phyloP scores from a whole-genome alignment of 2,113 vertebrate species.

The Onychostoma macrolepis region DNA sequence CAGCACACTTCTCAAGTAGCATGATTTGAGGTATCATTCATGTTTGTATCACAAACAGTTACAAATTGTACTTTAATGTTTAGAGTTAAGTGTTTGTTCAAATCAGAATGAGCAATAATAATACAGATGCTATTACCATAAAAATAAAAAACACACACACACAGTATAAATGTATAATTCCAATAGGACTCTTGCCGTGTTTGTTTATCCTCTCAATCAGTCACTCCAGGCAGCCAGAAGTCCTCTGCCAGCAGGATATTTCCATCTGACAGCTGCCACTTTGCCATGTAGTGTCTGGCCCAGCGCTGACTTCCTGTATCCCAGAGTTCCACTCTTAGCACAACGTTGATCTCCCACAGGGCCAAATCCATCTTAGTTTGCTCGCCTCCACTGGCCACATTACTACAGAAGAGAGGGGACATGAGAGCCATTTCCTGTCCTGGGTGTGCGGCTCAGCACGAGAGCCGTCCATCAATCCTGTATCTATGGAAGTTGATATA shows the following conservation, averaged over 20 bases:
- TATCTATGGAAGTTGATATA: background rate
- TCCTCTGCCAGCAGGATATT: slow-evolving; percentile 67
- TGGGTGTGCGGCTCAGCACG: background rate
- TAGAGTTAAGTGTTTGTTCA: background rate
- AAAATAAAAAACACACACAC: background rate
- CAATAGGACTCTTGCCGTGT: background rate
- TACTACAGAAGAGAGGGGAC: background rate
- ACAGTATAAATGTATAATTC: background rate
- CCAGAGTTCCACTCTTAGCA: slow-evolving; percentile 69
- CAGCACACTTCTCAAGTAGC: background rate
- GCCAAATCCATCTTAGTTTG: slow-evolving; percentile 48
- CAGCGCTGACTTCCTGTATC: slow-evolving; percentile 53
- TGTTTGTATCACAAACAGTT: background rate
- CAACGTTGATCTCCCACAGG: slow-evolving; percentile 66
- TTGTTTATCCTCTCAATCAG: background rate
- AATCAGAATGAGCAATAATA: background rate
- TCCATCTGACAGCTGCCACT: slow-evolving; percentile 72
- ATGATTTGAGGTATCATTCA: background rate
- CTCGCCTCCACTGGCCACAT: background rate
- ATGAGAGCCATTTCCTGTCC: background rate
- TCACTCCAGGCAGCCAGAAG: slow-evolving; percentile 65
- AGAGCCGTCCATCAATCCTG: background rate
- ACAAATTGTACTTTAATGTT: background rate
- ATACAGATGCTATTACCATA: background rate
- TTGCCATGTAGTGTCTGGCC: slow-evolving; percentile 68